Evolutionary conservation across 2,888 invertebrate genomes (phyloP).

Genomic region (Idaea biselata): DNA sequence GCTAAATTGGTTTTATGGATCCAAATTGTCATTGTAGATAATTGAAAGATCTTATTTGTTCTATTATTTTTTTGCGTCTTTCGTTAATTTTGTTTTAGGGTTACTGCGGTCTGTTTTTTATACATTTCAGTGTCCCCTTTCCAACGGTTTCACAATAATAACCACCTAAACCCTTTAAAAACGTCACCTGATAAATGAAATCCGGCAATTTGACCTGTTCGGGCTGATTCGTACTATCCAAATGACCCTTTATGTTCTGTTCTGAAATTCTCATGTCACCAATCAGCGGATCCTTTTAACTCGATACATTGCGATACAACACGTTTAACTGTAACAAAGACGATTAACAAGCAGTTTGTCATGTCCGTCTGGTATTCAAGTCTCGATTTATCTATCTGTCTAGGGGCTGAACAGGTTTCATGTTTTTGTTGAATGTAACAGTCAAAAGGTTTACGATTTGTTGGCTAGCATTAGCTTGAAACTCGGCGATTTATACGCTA

Average conservation of each 20-base stretch:
- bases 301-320: constrained; percentile 56
- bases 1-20: too few species aligned
- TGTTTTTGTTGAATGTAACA: constrained; percentile 22
- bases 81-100: too few species aligned
- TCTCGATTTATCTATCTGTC: constrained; percentile 26
- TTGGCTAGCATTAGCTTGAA: constrained; percentile 17
- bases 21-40: too few species aligned
- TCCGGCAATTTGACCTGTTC: constrained; percentile 36
- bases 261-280: constrained; percentile 40
- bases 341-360: constrained; percentile 71
- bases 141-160: constrained; percentile 8
- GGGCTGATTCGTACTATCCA: constrained; percentile 26
- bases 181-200: constrained; percentile 14
- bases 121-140: too few species aligned
- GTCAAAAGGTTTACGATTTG: constrained; percentile 30
- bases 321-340: constrained; percentile 59
- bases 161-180: constrained; percentile 4
- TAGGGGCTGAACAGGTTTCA: constrained; percentile 28
- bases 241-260: constrained; percentile 30
- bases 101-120: too few species aligned
- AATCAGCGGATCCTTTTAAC: constrained; percentile 51
- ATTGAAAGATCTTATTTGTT: too few species aligned
- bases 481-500: constrained; percentile 11
- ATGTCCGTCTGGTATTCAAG: constrained; percentile 42
- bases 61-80: too few species aligned